Evolutionary conservation across 1,140 invertebrate species (phyloP).

Genomic region (Melitaea cinxia): DNA sequence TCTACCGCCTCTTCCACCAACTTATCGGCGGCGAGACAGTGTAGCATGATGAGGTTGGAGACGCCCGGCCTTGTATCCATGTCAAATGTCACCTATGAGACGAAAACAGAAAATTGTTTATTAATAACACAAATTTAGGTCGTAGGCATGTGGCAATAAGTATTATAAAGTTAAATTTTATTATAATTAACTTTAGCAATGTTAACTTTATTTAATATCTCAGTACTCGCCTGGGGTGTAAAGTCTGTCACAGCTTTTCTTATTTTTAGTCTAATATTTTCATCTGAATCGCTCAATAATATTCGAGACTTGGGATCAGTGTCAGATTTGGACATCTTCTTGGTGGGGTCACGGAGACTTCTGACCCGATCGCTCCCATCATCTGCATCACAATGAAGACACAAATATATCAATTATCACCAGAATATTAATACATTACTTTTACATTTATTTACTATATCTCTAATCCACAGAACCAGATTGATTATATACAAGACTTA

Average conservation of each 20-base stretch:
- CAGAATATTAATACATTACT: no score
- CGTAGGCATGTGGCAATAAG: no score
- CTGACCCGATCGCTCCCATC: conserved; percentile 85
- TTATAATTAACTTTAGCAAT: neutral
- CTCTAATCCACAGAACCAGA: no score
- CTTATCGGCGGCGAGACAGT: conserved; percentile 88
- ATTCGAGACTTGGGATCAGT: conserved; percentile 89
- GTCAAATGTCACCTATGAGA: conserved; percentile 88
- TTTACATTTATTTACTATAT: no score
- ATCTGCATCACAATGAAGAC: conserved; percentile 55
- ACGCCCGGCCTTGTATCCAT: conserved; percentile 91
- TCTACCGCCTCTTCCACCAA: conserved; percentile 87
- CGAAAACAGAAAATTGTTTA: neutral
- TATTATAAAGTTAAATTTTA: no score
- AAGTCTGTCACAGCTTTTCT: conserved; percentile 97
- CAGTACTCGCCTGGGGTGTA: conserved; percentile 84
- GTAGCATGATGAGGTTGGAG: conserved; percentile 93
- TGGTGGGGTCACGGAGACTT: conserved; percentile 91
- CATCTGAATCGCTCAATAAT: conserved; percentile 90
- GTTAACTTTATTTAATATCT: neutral
- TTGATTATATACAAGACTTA: no score
- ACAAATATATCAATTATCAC: neutral
- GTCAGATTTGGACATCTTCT: conserved; percentile 99
- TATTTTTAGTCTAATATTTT: conserved; percentile 90
- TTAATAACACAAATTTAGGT: neutral